These are phyloP conservation scores for Automeris io DNA, from an alignment of 2,888 invertebrate genomes.

Conservation along the genomic window DNA sequence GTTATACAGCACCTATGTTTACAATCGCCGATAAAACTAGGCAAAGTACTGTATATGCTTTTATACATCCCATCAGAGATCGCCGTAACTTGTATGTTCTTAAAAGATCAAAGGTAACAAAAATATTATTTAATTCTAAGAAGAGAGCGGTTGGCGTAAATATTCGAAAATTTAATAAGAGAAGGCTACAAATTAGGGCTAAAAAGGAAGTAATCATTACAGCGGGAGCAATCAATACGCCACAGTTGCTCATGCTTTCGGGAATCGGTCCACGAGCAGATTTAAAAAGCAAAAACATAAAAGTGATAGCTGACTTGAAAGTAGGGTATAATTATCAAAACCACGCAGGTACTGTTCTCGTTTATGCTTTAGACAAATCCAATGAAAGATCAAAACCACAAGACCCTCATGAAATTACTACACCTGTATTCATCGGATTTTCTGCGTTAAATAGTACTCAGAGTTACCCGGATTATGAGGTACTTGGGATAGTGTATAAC, in stretches of 20 bases:
- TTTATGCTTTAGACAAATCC: not conserved
- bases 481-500: not conserved
- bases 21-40: slow-evolving; percentile 36
- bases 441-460: not conserved
- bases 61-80: slow-evolving; percentile 22
- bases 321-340: slow-evolving; percentile 39
- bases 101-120: slow-evolving; percentile 25
- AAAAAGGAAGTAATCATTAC: slow-evolving; percentile 33
- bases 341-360: slow-evolving; percentile 19
- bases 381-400: not conserved
- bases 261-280: slow-evolving; percentile 35
- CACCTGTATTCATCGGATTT: not conserved
- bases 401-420: slow-evolving; percentile 1
- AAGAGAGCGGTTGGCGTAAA: slow-evolving; percentile 25
- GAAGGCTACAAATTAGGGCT: slow-evolving; percentile 21
- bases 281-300: slow-evolving; percentile 25
- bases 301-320: slow-evolving; percentile 29
- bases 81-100: slow-evolving; percentile 29
- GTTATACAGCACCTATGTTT: slow-evolving; percentile 20
- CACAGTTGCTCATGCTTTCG: slow-evolving; percentile 35
- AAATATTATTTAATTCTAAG: slow-evolving; percentile 23
- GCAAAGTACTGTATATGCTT: slow-evolving; percentile 58
- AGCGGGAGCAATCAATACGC: slow-evolving; percentile 32
- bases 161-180: slow-evolving; percentile 15
- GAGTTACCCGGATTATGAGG: not conserved